Percentiles rank a stretch among this genome's conserved stretches.
Conservation (phyloP, 2,888 invertebrate genomes). For the Chrysolina oricalcia region DNA sequence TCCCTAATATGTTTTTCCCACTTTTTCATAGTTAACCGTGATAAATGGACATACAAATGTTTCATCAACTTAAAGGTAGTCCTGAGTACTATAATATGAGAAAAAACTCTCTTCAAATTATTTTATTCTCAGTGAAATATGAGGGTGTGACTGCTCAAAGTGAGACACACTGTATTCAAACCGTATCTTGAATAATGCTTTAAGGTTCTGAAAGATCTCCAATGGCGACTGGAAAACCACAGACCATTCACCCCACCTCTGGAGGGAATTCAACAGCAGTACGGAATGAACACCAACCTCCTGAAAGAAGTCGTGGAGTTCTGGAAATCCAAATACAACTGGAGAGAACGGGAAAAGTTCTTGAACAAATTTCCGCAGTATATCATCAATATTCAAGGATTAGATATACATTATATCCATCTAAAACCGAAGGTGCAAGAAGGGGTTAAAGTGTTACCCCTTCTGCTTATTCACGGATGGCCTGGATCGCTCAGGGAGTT, state of each 20-base stretch:
- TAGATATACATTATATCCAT: constrained; percentile 77
- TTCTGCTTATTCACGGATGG: constrained; percentile 90
- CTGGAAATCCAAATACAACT: constrained; percentile 84
- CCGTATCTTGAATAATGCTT: no score
- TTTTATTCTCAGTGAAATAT: no score
- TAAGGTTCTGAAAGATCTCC: constrained; percentile 45
- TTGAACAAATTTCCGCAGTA: constrained; percentile 82
- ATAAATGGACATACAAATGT: no score
- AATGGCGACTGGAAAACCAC: constrained; percentile 74
- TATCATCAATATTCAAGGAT: constrained; percentile 82
- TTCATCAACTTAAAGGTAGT: no score
- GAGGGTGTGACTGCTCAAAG: no score
- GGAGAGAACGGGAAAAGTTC: constrained; percentile 76
- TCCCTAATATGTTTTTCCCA: no score
- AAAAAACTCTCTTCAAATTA: no score
- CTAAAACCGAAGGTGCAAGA: constrained; percentile 73
- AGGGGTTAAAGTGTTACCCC: constrained; percentile 74
- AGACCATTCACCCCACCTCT: constrained; percentile 73
- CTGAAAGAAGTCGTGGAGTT: constrained; percentile 81
- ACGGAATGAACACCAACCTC: constrained; percentile 84
- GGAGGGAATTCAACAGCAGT: constrained; percentile 81
- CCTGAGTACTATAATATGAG: no score
- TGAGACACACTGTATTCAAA: no score
- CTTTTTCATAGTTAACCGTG: no score
- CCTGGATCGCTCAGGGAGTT: constrained; percentile 91